These are phyloP conservation scores for Hybognathus amarus DNA, from an alignment of 2,797 vertebrate species.

Conservation along the genomic window DNA sequence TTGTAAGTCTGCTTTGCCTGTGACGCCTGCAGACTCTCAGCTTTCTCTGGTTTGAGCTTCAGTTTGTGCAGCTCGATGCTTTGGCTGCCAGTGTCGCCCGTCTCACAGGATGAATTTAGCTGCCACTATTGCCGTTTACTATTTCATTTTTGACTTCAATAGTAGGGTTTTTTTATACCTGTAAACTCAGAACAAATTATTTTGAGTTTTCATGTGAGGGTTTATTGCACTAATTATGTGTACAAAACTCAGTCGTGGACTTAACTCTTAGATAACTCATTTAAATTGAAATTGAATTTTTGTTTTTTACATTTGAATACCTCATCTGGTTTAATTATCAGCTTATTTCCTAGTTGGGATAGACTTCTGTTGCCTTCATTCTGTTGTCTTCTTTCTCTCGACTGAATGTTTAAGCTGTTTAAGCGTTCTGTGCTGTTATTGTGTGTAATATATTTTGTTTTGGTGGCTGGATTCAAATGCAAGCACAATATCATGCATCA, in stretches of 20 bases:
- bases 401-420: slow-evolving; percentile 18
- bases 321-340: background rate
- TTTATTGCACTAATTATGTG: background rate
- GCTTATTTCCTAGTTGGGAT: background rate
- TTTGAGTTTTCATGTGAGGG: background rate
- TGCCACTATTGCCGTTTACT: background rate
- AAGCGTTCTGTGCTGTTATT: background rate
- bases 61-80: slow-evolving; percentile 25
- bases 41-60: slow-evolving; percentile 38
- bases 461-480: slow-evolving; percentile 16
- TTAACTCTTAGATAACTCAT: background rate
- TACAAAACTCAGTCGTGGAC: background rate
- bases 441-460: background rate
- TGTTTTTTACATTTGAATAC: background rate
- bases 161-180: background rate
- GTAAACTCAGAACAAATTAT: background rate
- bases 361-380: background rate
- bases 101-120: background rate
- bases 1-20: slow-evolving; percentile 68
- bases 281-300: too few relatives aligned
- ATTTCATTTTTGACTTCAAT: background rate
- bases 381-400: background rate
- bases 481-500: background rate
- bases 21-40: slow-evolving; percentile 39
- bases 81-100: slow-evolving; percentile 29